Conservation (phyloP, 2,113 vertebrate genomes). For the Megalops atlanticus region DNA sequence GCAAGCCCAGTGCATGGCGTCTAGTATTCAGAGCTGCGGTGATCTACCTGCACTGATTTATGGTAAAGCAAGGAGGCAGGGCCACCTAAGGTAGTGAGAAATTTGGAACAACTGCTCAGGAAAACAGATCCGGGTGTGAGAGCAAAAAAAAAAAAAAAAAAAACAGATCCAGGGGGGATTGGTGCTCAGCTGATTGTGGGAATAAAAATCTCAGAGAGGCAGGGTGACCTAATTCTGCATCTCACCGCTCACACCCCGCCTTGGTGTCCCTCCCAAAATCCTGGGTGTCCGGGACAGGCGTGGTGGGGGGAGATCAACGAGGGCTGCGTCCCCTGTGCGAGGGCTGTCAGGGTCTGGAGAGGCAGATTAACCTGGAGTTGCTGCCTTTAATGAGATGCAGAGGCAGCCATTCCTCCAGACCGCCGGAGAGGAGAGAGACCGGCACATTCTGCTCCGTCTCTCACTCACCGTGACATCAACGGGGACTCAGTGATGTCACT, state of each 20-base stretch:
- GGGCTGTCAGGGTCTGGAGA: conserved; percentile 25
- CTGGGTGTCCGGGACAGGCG: not conserved
- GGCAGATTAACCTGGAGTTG: conserved; percentile 49
- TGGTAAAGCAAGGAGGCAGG: not conserved
- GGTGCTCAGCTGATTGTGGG: not conserved
- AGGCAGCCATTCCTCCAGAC: conserved; percentile 2
- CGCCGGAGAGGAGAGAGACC: not conserved
- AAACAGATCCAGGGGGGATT: conserved; percentile 17
- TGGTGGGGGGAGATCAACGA: conserved; percentile 54
- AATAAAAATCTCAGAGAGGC: conserved; percentile 17
- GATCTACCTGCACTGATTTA: not conserved
- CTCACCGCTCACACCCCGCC: conserved; percentile 9
- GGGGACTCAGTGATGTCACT: not conserved
- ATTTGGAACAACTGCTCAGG: not conserved
- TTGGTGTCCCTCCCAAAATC: conserved; percentile 11
- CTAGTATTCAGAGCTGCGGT: not conserved
- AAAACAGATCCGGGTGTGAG: conserved; percentile 25
- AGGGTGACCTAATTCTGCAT: conserved; percentile 27
- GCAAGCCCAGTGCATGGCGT: not conserved
- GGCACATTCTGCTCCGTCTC: not conserved
- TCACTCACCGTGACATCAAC: not conserved
- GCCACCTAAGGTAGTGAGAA: no score
- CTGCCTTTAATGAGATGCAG: conserved; percentile 38
- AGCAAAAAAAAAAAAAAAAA: not conserved
- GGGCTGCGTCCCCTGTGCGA: conserved; percentile 29